Evolutionary conservation across 2,888 invertebrate species (phyloP).

Genomic region (Apamea crenata): DNA sequence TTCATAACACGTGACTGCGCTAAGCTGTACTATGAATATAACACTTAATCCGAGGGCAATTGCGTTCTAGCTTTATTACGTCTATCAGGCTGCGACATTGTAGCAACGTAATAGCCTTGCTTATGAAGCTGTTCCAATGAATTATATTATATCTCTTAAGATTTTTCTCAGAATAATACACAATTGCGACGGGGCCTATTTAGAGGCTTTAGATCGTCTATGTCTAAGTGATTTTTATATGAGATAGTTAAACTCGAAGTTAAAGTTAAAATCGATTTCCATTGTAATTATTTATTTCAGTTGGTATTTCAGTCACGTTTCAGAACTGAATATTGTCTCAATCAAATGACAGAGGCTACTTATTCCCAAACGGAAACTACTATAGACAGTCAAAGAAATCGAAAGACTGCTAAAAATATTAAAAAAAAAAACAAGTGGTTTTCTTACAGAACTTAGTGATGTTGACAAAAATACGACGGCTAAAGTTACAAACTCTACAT

Average conservation of each 20-base stretch:
- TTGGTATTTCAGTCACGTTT: constrained; percentile 3
- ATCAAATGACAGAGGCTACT: neutral
- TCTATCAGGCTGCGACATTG: constrained; percentile 44
- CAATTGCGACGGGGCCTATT: neutral
- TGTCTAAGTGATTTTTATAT: constrained; percentile 6
- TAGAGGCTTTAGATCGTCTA: constrained; percentile 6
- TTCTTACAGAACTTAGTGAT: neutral
- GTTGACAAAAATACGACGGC: neutral
- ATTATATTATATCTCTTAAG: constrained; percentile 23
- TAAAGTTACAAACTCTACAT: constrained; percentile 7
- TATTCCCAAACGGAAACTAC: constrained; percentile 13
- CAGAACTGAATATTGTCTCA: constrained; percentile 4
- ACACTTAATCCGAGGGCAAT: constrained; percentile 56
- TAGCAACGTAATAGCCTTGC: constrained; percentile 22
- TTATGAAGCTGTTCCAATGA: constrained; percentile 30
- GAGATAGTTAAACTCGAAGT: neutral
- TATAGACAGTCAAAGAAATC: no score
- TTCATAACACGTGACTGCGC: constrained; percentile 51
- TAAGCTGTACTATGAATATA: constrained; percentile 50
- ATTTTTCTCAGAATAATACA: constrained; percentile 34
- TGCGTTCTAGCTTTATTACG: constrained; percentile 49
- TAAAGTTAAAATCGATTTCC: neutral
- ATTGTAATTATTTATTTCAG: neutral
- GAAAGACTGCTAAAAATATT: neutral
- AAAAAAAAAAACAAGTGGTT: neutral